These are phyloP conservation scores for Nomada fabriciana DNA, from an alignment of 2,888 invertebrate genomes.

Conservation along the genomic window DNA sequence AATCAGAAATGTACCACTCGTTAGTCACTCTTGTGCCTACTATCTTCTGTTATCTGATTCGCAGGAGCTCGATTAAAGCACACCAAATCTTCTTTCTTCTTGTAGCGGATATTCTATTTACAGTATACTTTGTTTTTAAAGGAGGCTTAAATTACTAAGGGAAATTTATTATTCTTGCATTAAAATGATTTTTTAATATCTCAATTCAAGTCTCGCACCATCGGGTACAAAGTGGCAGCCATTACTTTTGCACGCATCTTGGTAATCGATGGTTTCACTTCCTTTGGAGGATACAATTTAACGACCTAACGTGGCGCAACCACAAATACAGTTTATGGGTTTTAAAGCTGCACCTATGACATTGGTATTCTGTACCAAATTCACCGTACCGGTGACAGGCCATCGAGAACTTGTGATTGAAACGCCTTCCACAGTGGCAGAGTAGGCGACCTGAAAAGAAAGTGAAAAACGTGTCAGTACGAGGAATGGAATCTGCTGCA, in stretches of 20 bases:
- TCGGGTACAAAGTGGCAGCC: no score
- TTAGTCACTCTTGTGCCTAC: constrained; percentile 2
- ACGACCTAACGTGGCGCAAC: constrained; percentile 27
- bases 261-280: not conserved
- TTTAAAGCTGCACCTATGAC: constrained; percentile 76
- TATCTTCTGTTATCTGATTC: not conserved
- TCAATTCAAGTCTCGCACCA: no score
- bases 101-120: no score
- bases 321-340: constrained; percentile 71
- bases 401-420: constrained; percentile 76
- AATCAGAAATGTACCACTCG: constrained; percentile 42
- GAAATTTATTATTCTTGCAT: no score
- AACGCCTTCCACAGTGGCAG: constrained; percentile 70
- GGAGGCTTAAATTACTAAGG: no score
- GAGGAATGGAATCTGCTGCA: no score
- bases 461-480: constrained; percentile 57
- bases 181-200: no score
- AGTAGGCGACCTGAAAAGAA: constrained; percentile 70
- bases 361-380: constrained; percentile 79
- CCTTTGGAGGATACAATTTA: not conserved
- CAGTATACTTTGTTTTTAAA: no score
- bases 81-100: constrained; percentile 34
- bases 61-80: not conserved
- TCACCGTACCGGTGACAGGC: constrained; percentile 78
- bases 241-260: not conserved